These are phyloP conservation scores for Eulemur mongoz DNA, from an alignment of 2,797 vertebrate genomes.

Conservation along the genomic window DNA sequence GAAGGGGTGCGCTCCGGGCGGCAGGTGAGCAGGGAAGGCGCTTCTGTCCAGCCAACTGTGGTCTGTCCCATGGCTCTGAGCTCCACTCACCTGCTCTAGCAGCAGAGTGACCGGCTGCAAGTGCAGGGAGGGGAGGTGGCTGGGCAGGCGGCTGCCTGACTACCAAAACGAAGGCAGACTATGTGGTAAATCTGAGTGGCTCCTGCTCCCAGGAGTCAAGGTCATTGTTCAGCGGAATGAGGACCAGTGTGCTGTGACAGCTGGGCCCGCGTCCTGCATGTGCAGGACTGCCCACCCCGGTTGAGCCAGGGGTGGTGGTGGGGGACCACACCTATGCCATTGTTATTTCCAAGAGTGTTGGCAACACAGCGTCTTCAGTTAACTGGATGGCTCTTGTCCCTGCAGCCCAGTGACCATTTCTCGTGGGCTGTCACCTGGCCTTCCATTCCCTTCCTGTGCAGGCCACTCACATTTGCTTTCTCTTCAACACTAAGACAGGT, in stretches of 20 bases:
- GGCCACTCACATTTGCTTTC: background rate
- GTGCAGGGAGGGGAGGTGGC: background rate
- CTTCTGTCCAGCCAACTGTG: background rate
- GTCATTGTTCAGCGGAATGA: background rate
- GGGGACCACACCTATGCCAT: too few species aligned
- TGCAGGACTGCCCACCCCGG: background rate
- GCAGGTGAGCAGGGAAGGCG: accelerated
- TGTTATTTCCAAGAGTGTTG: background rate
- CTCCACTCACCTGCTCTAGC: background rate
- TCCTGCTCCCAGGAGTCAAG: background rate
- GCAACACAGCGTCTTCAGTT: background rate
- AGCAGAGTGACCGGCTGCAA: too few species aligned
- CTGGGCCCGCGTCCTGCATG: background rate
- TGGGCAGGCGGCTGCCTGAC: background rate
- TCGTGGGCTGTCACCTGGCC: background rate
- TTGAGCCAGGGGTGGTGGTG: background rate
- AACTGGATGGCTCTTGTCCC: background rate
- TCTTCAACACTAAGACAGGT: background rate
- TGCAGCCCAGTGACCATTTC: background rate
- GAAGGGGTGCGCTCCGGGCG: accelerated
- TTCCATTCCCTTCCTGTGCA: too few species aligned
- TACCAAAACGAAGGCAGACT: accelerated
- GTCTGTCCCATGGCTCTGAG: background rate
- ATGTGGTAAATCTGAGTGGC: accelerated
- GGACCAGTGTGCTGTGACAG: background rate